Conservation (phyloP, 2,888 invertebrate species). For the Lasioglossum calceatum region DNA sequence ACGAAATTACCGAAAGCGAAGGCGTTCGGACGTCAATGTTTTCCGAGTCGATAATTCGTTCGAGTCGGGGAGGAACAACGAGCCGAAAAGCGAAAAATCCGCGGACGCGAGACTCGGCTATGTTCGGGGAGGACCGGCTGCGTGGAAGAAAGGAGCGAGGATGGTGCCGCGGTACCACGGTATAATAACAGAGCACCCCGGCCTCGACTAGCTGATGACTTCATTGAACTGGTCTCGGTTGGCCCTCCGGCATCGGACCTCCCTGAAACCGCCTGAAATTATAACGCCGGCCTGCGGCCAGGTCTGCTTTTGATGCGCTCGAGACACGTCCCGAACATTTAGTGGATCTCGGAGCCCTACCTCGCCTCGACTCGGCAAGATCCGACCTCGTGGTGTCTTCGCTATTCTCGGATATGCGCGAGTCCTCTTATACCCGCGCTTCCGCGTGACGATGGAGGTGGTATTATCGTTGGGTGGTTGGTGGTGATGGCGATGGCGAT, state of each 20-base stretch:
- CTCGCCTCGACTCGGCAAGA: background rate
- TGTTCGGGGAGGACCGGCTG: conserved; percentile 18
- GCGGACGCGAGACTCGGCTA: conserved; percentile 26
- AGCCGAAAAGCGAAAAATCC: conserved; percentile 20
- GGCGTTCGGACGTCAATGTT: background rate
- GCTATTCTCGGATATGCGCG: background rate
- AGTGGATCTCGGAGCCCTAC: conserved; percentile 20
- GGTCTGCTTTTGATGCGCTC: conserved; percentile 80
- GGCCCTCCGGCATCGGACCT: conserved; percentile 80
- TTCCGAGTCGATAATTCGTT: background rate
- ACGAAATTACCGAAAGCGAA: background rate
- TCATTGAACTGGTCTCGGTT: conserved; percentile 82
- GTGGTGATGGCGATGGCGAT: background rate
- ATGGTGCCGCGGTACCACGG: conserved; percentile 83
- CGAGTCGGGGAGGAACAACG: background rate
- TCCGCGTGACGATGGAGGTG: conserved; percentile 27
- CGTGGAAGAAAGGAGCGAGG: conserved; percentile 70
- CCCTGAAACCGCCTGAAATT: conserved; percentile 84
- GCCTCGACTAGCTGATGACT: conserved; percentile 84
- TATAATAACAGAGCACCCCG: conserved; percentile 83
- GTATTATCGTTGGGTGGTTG: background rate
- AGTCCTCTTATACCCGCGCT: conserved; percentile 25
- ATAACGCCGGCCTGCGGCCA: conserved; percentile 80
- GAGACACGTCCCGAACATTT: conserved; percentile 71
- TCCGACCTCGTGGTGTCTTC: background rate